A percentile compares a stretch with the other conserved stretches of the same genome.
Conservation (phyloP, 2,888 invertebrate species). For the Phaedon cochleariae region DNA sequence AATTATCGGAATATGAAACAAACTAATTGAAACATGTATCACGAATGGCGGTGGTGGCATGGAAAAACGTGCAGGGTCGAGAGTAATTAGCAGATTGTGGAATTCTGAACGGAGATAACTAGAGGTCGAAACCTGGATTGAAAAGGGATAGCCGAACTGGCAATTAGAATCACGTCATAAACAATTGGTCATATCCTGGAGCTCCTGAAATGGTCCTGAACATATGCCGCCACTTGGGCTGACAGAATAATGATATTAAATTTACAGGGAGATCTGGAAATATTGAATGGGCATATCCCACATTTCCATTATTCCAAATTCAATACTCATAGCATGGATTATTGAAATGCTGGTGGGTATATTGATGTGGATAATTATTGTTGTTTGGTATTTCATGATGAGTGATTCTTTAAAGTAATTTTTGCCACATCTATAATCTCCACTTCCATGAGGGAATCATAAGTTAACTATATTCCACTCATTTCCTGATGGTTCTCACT, state of each 20-base stretch:
- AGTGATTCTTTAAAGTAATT: no score
- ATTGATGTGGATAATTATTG: no score
- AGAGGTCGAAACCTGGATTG: slow-evolving; percentile 22
- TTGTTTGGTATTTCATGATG: no score
- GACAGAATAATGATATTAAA: slow-evolving; percentile 30
- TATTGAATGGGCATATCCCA: no score
- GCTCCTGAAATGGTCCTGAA: slow-evolving; percentile 55
- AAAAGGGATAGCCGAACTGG: slow-evolving; percentile 44
- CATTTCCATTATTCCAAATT: no score
- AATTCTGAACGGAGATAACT: slow-evolving; percentile 44
- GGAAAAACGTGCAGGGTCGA: neutral
- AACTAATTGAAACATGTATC: neutral
- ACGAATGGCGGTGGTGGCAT: no score
- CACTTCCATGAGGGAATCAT: no score
- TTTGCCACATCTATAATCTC: no score
- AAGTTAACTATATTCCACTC: no score
- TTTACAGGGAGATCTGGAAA: slow-evolving; percentile 6
- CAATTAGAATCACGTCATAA: slow-evolving; percentile 61
- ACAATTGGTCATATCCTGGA: slow-evolving; percentile 60
- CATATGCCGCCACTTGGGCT: slow-evolving; percentile 51
- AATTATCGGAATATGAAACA: neutral
- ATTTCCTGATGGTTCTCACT: no score
- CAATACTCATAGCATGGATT: no score
- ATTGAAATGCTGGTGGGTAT: no score
- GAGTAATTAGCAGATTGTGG: slow-evolving; percentile 48